These are phyloP conservation scores for Moxostoma hubbsi DNA, from an alignment of 2,797 vertebrate genomes.

Conservation along the genomic window DNA sequence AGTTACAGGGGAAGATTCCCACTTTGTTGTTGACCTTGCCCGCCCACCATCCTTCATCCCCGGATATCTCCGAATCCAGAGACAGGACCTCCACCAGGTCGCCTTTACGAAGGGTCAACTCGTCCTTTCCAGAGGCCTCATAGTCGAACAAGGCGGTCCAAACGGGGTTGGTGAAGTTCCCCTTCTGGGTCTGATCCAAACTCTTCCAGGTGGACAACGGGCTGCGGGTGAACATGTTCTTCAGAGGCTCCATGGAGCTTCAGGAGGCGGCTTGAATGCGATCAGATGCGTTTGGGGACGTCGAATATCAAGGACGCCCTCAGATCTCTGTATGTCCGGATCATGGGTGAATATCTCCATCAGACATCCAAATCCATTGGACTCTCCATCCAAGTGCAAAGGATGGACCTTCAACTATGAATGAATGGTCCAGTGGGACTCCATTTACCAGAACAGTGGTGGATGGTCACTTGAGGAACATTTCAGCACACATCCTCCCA, in stretches of 20 bases:
- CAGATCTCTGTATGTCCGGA: conserved; percentile 75
- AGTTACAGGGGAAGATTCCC: conserved; percentile 91
- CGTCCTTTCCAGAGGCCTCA: conserved; percentile 86
- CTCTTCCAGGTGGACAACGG: conserved; percentile 80
- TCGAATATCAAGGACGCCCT: conserved; percentile 80
- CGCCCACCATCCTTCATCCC: conserved; percentile 93
- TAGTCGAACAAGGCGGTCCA: conserved; percentile 91
- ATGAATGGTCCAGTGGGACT: background rate
- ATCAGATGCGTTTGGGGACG: conserved; percentile 64
- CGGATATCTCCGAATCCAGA: conserved; percentile 88
- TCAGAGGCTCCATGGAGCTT: conserved; percentile 86
- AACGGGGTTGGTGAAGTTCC: conserved; percentile 84
- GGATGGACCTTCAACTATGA: background rate
- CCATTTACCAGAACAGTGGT: background rate
- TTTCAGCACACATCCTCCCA: background rate
- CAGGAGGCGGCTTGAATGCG: conserved; percentile 66
- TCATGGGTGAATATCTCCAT: conserved; percentile 74
- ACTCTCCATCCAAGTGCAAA: conserved; percentile 13
- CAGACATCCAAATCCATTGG: conserved; percentile 5
- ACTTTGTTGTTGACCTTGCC: conserved; percentile 90
- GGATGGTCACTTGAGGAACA: background rate
- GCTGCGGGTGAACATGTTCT: conserved; percentile 85
- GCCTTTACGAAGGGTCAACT: conserved; percentile 88
- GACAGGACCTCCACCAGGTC: conserved; percentile 90
- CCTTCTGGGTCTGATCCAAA: conserved; percentile 77